Evolutionary conservation across 2,888 invertebrate genomes (phyloP).

Genomic region (Meandrusa payeni): DNA sequence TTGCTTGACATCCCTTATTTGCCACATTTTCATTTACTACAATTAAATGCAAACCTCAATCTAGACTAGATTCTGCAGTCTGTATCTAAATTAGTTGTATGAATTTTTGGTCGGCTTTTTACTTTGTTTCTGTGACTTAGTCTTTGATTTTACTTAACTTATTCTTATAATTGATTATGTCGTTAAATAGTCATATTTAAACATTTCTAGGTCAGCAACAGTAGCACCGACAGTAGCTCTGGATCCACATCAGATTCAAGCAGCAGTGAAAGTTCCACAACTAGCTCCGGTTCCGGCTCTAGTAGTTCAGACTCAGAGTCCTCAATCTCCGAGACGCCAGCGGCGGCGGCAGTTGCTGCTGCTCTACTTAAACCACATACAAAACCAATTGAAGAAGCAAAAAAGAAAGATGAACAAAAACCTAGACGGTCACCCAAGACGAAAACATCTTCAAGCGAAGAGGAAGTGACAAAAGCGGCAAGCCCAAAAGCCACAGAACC

Average conservation of each 20-base stretch:
- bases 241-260: conserved; percentile 85
- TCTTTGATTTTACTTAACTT: too few relatives aligned
- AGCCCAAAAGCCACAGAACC: conserved; percentile 56
- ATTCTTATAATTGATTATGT: too few relatives aligned
- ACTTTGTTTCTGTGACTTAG: too few relatives aligned
- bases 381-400: conserved; percentile 51
- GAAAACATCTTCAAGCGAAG: conserved; percentile 82
- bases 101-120: too few relatives aligned
- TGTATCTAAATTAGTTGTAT: too few relatives aligned
- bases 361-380: conserved; percentile 61
- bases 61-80: too few relatives aligned
- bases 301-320: conserved; percentile 87
- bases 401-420: conserved; percentile 61
- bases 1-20: too few relatives aligned
- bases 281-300: conserved; percentile 85
- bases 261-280: conserved; percentile 85
- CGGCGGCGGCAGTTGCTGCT: conserved; percentile 34
- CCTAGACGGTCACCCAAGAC: conserved; percentile 61
- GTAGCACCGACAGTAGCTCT: conserved; percentile 83
- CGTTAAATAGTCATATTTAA: too few relatives aligned
- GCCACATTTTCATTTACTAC: too few relatives aligned
- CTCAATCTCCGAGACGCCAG: conserved; percentile 72
- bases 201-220: conserved; percentile 67
- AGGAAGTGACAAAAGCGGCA: conserved; percentile 71
- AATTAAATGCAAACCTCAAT: too few relatives aligned